phyloP scores from a whole-genome alignment of 2,113 vertebrate genomes.

The Erythrocebus patas region DNA sequence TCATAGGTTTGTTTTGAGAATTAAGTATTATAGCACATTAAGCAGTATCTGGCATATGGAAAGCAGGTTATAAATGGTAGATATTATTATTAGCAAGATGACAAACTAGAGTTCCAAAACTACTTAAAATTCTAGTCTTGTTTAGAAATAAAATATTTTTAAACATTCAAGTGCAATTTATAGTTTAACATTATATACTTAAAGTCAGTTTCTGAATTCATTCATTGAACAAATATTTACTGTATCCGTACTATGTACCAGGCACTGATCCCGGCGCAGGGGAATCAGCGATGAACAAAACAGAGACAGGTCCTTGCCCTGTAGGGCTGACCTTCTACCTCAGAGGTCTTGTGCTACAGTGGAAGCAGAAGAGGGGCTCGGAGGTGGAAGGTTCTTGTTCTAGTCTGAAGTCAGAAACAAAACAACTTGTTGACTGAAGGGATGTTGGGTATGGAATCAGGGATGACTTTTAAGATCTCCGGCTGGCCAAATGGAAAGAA shows the following conservation, averaged over 20 bases:
- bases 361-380: background rate
- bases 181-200: background rate
- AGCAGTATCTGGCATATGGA: background rate
- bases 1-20: background rate
- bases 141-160: constrained; percentile 8
- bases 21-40: background rate
- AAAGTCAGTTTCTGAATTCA: background rate
- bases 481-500: background rate
- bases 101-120: background rate
- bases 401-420: background rate
- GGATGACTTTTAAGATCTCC: background rate
- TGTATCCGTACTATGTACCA: background rate
- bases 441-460: background rate
- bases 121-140: background rate
- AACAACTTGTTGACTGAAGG: background rate
- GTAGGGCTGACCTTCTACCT: too few relatives aligned
- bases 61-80: background rate
- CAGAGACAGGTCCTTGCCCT: too few relatives aligned
- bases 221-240: background rate
- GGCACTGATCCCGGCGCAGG: background rate
- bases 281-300: accelerated
- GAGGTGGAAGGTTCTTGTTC: background rate
- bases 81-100: background rate
- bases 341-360: background rate
- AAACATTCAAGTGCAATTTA: background rate